Evolutionary conservation across 1,140 invertebrate genomes (phyloP).

Genomic region (Belonocnema kinseyi): DNA sequence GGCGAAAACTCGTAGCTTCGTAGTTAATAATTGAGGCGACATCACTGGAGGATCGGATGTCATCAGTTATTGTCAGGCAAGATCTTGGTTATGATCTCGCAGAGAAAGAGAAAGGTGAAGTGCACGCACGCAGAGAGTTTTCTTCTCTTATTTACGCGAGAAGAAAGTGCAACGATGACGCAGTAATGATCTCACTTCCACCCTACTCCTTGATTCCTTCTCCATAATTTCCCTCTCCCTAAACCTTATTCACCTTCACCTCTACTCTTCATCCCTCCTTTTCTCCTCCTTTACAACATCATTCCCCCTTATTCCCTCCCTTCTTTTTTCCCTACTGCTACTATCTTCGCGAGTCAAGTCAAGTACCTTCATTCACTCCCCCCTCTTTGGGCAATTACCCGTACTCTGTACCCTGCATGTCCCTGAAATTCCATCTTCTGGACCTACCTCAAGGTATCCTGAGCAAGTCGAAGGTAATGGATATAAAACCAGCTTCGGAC

Average conservation of each 20-base stretch:
- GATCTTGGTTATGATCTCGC: conserved; percentile 35
- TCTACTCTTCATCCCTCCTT: conserved; percentile 20
- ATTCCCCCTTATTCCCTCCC: not conserved
- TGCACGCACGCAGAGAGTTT: conserved; percentile 54
- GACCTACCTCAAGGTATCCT: conserved; percentile 37
- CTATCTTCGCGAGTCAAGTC: not conserved
- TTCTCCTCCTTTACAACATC: not conserved
- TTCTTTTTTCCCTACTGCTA: no score
- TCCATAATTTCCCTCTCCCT: conserved; percentile 34
- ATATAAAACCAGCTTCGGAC: conserved; percentile 1
- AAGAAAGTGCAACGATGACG: conserved; percentile 69
- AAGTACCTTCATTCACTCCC: conserved; percentile 23
- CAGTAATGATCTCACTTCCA: conserved; percentile 43
- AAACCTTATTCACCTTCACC: conserved; percentile 47
- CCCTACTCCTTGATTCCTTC: conserved; percentile 37
- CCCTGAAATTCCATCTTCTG: conserved; percentile 13
- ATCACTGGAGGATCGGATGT: conserved; percentile 13
- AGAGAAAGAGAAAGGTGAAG: conserved; percentile 72
- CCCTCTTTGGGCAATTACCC: conserved; percentile 10
- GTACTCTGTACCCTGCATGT: conserved; percentile 4
- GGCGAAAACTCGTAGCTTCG: not conserved
- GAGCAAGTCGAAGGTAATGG: not conserved
- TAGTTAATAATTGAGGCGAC: conserved; percentile 5
- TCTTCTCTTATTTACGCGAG: conserved; percentile 38
- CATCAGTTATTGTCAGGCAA: conserved; percentile 53